These are phyloP conservation scores for Ditylenchus weischeri DNA, from an alignment of 2,888 invertebrate species.

Conservation along the genomic window DNA sequence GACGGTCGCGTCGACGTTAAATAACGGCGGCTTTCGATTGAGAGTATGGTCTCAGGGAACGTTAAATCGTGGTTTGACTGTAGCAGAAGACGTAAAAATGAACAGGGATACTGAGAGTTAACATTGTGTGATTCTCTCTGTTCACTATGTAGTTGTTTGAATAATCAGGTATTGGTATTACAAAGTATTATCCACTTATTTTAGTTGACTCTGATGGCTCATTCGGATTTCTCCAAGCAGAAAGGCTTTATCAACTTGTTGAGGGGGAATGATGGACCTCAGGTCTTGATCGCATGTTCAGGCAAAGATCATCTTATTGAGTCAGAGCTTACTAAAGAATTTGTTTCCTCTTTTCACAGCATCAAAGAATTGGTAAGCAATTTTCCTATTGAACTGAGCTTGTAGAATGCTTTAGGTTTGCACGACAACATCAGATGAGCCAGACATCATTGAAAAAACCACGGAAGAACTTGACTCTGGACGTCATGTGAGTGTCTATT, in stretches of 20 bases:
- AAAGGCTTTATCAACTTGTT: conserved; percentile 21
- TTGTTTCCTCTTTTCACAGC: conserved; percentile 7
- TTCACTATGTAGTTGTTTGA: too few relatives aligned
- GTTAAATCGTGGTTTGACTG: too few relatives aligned
- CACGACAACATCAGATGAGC: conserved; percentile 27
- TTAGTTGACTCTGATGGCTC: conserved; percentile 28
- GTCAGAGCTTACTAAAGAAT: conserved; percentile 24
- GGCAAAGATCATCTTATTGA: conserved; percentile 36
- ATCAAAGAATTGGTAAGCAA: conserved; percentile 8
- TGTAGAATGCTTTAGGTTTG: conserved; percentile 18
- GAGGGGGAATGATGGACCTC: conserved; percentile 21
- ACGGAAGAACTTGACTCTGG: conserved; percentile 23
- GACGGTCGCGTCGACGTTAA: too few relatives aligned
- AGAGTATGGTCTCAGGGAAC: too few relatives aligned
- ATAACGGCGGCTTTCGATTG: too few relatives aligned
- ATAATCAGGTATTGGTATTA: too few relatives aligned
- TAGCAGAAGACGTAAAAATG: too few relatives aligned
- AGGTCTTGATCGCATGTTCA: conserved; percentile 23
- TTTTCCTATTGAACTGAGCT: conserved; percentile 1
- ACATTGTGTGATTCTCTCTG: too few relatives aligned
- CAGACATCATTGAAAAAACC: conserved; percentile 14
- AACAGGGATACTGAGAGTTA: too few relatives aligned
- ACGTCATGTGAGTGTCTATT: conserved; percentile 22
- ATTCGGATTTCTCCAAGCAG: conserved; percentile 28
- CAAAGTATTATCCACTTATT: neutral